A percentile compares a stretch with the other conserved stretches of the same genome.
Evolutionary conservation across 2,113 vertebrate species (phyloP).

Genomic region (Albula goreensis): DNA sequence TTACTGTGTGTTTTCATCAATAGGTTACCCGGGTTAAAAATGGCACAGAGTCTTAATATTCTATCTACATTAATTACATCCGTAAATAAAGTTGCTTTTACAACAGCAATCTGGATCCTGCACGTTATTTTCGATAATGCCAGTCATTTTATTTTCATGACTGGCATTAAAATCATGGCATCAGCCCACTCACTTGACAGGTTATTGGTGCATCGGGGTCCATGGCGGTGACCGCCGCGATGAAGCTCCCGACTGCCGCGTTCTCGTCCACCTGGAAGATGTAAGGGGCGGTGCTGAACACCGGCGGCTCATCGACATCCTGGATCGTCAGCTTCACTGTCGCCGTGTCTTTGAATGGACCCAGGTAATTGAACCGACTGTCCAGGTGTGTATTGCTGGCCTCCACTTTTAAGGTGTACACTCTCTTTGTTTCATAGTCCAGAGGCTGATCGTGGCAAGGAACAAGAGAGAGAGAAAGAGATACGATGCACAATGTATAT

Average conservation of each 20-base stretch:
- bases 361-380: slow-evolving; percentile 80
- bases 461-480: slow-evolving; percentile 38
- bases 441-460: slow-evolving; percentile 71
- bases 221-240: slow-evolving; percentile 84
- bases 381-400: slow-evolving; percentile 87
- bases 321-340: slow-evolving; percentile 84
- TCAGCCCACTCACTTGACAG: slow-evolving; percentile 82
- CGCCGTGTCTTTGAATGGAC: slow-evolving; percentile 89
- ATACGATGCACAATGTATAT: too few relatives aligned
- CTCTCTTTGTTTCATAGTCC: slow-evolving; percentile 90
- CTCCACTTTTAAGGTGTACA: slow-evolving; percentile 86
- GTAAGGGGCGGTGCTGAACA: slow-evolving; percentile 84
- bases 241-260: slow-evolving; percentile 82
- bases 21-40: too few relatives aligned
- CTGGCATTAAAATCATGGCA: not conserved
- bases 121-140: too few relatives aligned
- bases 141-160: too few relatives aligned
- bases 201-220: slow-evolving; percentile 86
- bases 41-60: too few relatives aligned
- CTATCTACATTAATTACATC: too few relatives aligned
- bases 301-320: slow-evolving; percentile 87
- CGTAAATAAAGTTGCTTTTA: too few relatives aligned
- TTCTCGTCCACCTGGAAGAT: slow-evolving; percentile 95
- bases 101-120: too few relatives aligned
- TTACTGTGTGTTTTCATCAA: too few relatives aligned